Conservation (phyloP, 2,797 vertebrate species). For the Chromobotia macracanthus region DNA sequence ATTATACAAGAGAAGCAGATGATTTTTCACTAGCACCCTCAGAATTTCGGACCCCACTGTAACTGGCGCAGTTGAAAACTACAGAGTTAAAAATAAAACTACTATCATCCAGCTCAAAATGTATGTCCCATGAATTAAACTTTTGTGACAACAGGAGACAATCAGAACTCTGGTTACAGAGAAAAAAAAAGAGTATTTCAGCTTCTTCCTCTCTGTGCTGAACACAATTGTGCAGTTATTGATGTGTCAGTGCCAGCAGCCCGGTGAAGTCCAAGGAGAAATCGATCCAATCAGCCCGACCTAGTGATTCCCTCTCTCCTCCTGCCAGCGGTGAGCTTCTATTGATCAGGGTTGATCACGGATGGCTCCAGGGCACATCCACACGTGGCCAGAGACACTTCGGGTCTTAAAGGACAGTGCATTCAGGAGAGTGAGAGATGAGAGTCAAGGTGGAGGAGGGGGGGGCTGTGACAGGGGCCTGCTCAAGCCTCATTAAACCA, state of each 20-base stretch:
- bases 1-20: not conserved
- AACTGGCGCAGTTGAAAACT: too few species aligned
- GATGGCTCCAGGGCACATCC: conserved; percentile 72
- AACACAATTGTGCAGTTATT: conserved; percentile 49
- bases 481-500: conserved; percentile 60
- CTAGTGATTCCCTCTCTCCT: conserved; percentile 78
- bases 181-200: conserved; percentile 10
- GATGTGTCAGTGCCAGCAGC: conserved; percentile 53
- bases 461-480: conserved; percentile 64
- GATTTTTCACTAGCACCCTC: too few species aligned
- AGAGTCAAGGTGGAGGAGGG: conserved; percentile 33
- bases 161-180: not conserved
- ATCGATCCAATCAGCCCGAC: conserved; percentile 74
- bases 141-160: conserved; percentile 11
- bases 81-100: too few species aligned
- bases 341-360: conserved; percentile 81
- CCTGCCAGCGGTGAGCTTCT: conserved; percentile 73
- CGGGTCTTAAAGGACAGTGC: conserved; percentile 37
- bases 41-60: too few species aligned
- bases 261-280: conserved; percentile 69
- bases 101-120: not conserved
- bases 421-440: conserved; percentile 14
- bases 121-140: not conserved
- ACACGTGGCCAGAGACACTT: conserved; percentile 41
- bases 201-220: conserved; percentile 20